A percentile compares a stretch with the other conserved stretches of the same genome.
phyloP scores from a whole-genome alignment of 2,888 invertebrate species.

The Hydropsyche betteni region DNA sequence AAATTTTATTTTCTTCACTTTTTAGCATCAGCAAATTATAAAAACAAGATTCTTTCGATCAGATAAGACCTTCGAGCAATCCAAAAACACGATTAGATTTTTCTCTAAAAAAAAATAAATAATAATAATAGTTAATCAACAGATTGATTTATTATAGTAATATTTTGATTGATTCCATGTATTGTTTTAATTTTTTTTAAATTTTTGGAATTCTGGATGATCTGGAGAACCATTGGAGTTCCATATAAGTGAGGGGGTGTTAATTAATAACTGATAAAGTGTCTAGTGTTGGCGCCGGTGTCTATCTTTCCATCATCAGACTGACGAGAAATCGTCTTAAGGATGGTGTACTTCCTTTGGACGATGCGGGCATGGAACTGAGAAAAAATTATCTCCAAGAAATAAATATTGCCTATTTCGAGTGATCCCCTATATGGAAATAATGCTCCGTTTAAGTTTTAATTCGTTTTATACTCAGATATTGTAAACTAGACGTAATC shows the following conservation, averaged over 20 bases:
- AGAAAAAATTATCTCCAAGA: neutral
- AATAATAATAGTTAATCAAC: neutral
- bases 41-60: neutral
- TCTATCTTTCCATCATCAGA: slow-evolving; percentile 35
- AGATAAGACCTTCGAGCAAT: neutral
- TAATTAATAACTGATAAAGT: slow-evolving; percentile 47
- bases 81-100: neutral
- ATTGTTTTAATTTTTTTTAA: neutral
- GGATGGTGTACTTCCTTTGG: slow-evolving; percentile 17
- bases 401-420: slow-evolving; percentile 6
- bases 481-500: too few species aligned
- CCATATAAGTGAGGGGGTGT: slow-evolving; percentile 32
- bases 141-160: too few species aligned
- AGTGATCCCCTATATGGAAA: neutral
- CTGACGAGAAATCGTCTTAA: slow-evolving; percentile 29
- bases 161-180: neutral
- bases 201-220: neutral
- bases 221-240: slow-evolving; percentile 20
- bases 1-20: neutral
- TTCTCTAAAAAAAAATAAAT: neutral
- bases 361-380: neutral
- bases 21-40: neutral
- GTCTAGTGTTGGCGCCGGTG: slow-evolving; percentile 42
- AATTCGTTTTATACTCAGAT: too few species aligned
- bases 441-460: too few species aligned